Evolutionary conservation across 2,888 invertebrate species (phyloP).

Genomic region (Pandemis cinnamomeana): DNA sequence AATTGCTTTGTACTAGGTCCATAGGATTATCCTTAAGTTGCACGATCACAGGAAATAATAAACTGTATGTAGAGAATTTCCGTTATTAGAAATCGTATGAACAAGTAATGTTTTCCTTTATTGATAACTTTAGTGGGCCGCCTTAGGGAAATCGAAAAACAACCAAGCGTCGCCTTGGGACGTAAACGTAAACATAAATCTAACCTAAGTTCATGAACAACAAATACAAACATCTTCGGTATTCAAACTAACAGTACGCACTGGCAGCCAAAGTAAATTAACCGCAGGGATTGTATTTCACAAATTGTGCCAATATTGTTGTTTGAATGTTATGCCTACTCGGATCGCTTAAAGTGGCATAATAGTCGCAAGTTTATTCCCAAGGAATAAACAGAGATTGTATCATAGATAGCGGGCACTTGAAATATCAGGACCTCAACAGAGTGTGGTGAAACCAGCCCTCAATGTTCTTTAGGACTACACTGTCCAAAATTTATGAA

Average conservation of each 20-base stretch:
- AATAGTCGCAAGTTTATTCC: neutral
- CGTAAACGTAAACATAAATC: constrained; percentile 31
- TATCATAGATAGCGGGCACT: too few species aligned
- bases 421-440: too few species aligned
- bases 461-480: too few species aligned
- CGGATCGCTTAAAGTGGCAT: neutral
- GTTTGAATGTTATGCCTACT: neutral
- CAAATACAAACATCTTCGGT: constrained; percentile 39
- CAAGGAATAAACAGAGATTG: too few species aligned
- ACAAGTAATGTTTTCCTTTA: constrained; percentile 29
- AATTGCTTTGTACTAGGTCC: too few species aligned
- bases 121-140: constrained; percentile 35
- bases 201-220: constrained; percentile 39
- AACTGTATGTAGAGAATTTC: neutral
- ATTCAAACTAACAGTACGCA: constrained; percentile 27
- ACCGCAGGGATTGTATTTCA: constrained; percentile 16
- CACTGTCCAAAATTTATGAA: too few species aligned
- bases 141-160: constrained; percentile 42
- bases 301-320: constrained; percentile 16
- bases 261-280: constrained; percentile 25
- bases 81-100: constrained; percentile 18
- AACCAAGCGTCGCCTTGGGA: constrained; percentile 35
- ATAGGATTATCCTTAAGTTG: too few species aligned
- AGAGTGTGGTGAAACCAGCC: too few species aligned
- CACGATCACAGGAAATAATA: too few species aligned